Percentiles rank a stretch among this genome's conserved stretches.
phyloP scores from a whole-genome alignment of 2,113 vertebrate species.

The Pseudorhombus dupliciocellatus region DNA sequence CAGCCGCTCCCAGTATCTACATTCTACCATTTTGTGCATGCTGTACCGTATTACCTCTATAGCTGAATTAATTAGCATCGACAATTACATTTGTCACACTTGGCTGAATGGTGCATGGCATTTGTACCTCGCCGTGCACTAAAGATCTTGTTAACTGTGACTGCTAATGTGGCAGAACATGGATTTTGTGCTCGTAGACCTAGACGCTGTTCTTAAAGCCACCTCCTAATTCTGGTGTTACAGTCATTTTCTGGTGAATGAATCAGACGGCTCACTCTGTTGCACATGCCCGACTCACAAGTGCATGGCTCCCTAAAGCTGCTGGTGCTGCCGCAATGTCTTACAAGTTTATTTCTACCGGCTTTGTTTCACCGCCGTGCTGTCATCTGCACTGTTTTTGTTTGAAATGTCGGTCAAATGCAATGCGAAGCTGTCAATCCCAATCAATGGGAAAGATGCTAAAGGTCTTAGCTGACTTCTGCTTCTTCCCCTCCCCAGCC shows the following conservation, averaged over 20 bases:
- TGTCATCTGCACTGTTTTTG: background rate
- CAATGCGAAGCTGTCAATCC: background rate
- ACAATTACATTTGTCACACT: constrained; percentile 5
- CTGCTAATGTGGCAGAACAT: constrained; percentile 13
- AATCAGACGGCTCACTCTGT: background rate
- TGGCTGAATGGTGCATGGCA: background rate
- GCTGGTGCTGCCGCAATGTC: constrained; percentile 8
- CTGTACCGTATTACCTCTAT: background rate
- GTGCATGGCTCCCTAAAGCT: no score
- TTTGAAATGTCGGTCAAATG: background rate
- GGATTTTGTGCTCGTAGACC: background rate
- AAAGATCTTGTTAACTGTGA: constrained; percentile 39
- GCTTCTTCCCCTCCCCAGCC: constrained; percentile 69
- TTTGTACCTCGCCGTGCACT: constrained; percentile 15
- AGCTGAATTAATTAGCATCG: constrained; percentile 7
- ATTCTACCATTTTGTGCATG: background rate
- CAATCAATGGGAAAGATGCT: background rate
- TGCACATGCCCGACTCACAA: background rate
- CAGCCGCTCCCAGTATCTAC: background rate
- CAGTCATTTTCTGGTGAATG: constrained; percentile 13
- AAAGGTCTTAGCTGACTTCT: constrained; percentile 23
- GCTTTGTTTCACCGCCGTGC: no score
- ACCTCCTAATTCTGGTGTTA: constrained; percentile 26
- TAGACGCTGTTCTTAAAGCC: constrained; percentile 6
- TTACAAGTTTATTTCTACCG: background rate